Evolutionary conservation across 2,888 invertebrate species (phyloP).

Genomic region (Heliothis peltigera): DNA sequence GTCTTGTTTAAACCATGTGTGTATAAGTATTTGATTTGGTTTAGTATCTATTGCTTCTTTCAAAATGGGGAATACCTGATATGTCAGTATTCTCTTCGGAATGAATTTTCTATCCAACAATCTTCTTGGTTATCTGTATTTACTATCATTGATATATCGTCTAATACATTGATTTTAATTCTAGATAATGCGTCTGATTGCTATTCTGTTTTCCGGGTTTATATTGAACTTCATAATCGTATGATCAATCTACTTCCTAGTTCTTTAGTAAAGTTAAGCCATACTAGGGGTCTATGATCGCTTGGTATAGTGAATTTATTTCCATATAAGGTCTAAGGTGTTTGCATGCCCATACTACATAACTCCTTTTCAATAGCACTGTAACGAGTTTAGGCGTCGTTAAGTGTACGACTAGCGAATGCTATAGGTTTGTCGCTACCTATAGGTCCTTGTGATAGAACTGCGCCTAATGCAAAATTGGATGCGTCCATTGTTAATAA

Average conservation of each 20-base stretch:
- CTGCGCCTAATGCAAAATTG: constrained; percentile 52
- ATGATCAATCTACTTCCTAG: neutral
- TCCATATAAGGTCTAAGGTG: constrained; percentile 22
- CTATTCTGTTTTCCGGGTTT: neutral
- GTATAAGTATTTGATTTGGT: constrained; percentile 62
- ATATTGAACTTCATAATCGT: neutral
- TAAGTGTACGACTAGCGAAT: constrained; percentile 31
- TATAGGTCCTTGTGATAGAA: constrained; percentile 53
- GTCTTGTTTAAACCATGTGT: constrained; percentile 52
- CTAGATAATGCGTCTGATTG: neutral
- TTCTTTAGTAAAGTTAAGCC: neutral
- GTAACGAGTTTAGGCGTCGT: constrained; percentile 15
- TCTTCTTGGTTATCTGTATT: constrained; percentile 4
- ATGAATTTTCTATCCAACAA: too few relatives aligned
- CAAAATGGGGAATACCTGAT: constrained; percentile 57
- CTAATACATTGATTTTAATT: neutral
- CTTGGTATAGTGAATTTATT: constrained; percentile 14
- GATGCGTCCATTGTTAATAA: constrained; percentile 48
- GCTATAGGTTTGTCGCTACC: constrained; percentile 53
- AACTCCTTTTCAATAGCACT: constrained; percentile 21
- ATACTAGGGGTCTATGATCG: constrained; percentile 16
- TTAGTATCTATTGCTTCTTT: constrained; percentile 65
- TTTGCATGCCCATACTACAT: constrained; percentile 24
- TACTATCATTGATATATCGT: neutral
- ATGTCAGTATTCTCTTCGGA: constrained; percentile 1